Conservation (phyloP, 2,888 invertebrate genomes). For the Escarpia spicata region DNA sequence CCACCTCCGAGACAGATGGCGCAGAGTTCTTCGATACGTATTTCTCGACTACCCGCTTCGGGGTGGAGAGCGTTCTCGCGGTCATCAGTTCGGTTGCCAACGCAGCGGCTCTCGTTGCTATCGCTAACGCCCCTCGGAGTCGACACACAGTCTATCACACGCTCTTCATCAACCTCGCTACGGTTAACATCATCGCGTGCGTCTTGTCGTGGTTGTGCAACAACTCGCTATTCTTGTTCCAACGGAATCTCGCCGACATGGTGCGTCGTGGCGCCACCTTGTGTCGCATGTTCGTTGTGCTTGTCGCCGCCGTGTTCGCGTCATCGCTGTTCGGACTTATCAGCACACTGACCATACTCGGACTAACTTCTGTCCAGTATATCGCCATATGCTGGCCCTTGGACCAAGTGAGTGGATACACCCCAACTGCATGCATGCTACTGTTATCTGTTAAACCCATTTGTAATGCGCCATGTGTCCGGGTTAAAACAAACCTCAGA, state of each 20-base stretch:
- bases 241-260: neutral
- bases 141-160: slow-evolving; percentile 34
- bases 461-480: neutral
- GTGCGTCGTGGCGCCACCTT: slow-evolving; percentile 18
- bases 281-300: slow-evolving; percentile 35
- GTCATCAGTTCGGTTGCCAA: slow-evolving; percentile 24
- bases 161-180: slow-evolving; percentile 40
- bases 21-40: slow-evolving; percentile 30
- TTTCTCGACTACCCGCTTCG: slow-evolving; percentile 32
- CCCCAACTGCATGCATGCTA: neutral
- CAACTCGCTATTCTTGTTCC: slow-evolving; percentile 37
- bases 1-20: neutral
- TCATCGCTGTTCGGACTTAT: slow-evolving; percentile 35
- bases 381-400: slow-evolving; percentile 41
- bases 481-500: too few species aligned
- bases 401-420: slow-evolving; percentile 26
- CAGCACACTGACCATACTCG: slow-evolving; percentile 39
- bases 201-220: slow-evolving; percentile 38
- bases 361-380: slow-evolving; percentile 40
- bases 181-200: slow-evolving; percentile 37
- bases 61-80: slow-evolving; percentile 29
- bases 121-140: slow-evolving; percentile 27
- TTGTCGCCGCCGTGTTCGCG: slow-evolving; percentile 37
- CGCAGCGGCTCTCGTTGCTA: slow-evolving; percentile 30
- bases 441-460: neutral